Base-by-base conservation (phyloP, 1,140 invertebrate species). In the Augochlora pura region DNA sequence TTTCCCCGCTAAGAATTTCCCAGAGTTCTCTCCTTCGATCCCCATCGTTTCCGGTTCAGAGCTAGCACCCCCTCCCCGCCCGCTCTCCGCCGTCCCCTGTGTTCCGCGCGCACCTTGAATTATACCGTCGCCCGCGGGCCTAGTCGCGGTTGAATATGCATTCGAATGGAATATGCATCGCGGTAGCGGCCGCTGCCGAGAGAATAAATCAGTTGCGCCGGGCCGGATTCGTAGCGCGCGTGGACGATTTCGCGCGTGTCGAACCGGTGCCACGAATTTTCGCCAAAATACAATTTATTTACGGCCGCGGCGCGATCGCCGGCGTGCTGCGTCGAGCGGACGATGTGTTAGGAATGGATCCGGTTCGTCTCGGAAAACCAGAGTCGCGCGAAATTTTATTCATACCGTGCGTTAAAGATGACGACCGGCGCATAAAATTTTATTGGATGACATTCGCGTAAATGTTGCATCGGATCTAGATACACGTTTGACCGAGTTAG, bases 111-210 rank as follows among this genome's bases (percentile, higher is more conserved):
- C 16, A n/a, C 42, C 23, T 52, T 42, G 39, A 52, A 25, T 38
- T 52, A 42, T 73, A 66, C 0, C 42, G 1, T 14, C 10, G 3
- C 21, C 21, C 23, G 18, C n/a, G 39, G 21, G 7, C 12, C 54
- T n/a, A 39, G 27, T 49, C 54, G 21, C n/a, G 57, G 75, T 52
- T 63, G 57, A 77, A 77, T 77, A 70, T 69, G 74, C 64, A 76
- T 76, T 49, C 52, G 25, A 38, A 46, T 69, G 54, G 74, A 76
- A 76, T 69, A 76, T 77, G 67, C 66, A 77, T 63, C 25, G n/a
- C 42, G 42, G 27, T 52, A 42, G 10, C 25, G 9, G 10, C 42
- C 42, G 10, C 39, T 23, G 14, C 39, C 27, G 39, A 42, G 25
- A 57, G 57, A 70, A 71, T 77, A 77, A 77, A 77, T 77, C 74